A percentile compares a stretch with the other conserved stretches of the same genome.
Conservation (phyloP, 2,888 invertebrate genomes). For the Geophilus truncorum region DNA sequence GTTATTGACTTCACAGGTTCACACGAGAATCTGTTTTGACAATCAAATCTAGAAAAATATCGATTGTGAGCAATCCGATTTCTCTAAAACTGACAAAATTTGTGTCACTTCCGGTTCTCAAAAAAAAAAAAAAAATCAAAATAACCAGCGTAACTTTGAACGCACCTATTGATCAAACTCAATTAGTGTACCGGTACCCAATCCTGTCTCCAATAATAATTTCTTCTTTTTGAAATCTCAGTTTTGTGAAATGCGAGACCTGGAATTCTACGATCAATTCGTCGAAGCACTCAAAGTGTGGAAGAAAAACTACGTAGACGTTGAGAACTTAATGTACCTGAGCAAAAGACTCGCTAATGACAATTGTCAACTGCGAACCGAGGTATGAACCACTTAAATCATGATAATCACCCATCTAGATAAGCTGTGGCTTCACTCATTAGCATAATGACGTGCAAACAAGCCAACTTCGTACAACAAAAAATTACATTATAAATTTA, state of each 20-base stretch:
- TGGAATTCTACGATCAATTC: conserved; percentile 28
- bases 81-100: too few relatives aligned
- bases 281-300: conserved; percentile 35
- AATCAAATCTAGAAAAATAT: too few relatives aligned
- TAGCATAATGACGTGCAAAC: not conserved
- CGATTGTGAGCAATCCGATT: too few relatives aligned
- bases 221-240: not conserved
- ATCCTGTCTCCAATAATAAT: too few relatives aligned
- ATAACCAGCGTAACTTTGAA: too few relatives aligned
- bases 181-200: too few relatives aligned
- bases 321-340: conserved; percentile 36
- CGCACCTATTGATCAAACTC: too few relatives aligned
- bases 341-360: conserved; percentile 36
- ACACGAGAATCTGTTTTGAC: too few relatives aligned
- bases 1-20: too few relatives aligned
- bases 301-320: conserved; percentile 36
- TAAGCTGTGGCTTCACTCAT: not conserved
- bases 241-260: conserved; percentile 13
- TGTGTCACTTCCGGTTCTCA: too few relatives aligned
- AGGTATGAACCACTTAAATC: conserved; percentile 32
- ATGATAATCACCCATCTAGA: not conserved
- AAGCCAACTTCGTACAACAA: not conserved
- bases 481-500: not conserved
- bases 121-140: too few relatives aligned
- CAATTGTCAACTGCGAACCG: conserved; percentile 35